Evolutionary conservation across 1,140 invertebrate species (phyloP), one percentile per base, ranked within the genome.

Genomic region (Solenopsis invicta): DNA sequence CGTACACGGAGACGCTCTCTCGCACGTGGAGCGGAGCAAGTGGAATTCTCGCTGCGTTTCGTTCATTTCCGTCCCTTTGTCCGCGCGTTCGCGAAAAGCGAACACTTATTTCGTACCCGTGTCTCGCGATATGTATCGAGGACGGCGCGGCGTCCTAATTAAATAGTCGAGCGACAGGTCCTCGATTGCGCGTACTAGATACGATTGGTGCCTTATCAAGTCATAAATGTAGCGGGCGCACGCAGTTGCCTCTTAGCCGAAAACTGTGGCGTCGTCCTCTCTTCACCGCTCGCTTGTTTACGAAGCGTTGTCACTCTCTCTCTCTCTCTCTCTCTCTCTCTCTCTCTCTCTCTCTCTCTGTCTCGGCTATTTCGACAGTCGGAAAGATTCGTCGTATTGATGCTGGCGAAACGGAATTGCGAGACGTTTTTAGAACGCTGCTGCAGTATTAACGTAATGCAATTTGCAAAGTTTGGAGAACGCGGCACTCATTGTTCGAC

Each of bases 31-130:
- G 71, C 81, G 48, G 56, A 59, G 81, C 82, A 77, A 88, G 87
- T 86, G 74, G 56, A 88, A 78, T 75, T 52, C 76, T 50, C 71
- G 24, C 52, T 62, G 64, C 45, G 69, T 54, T 72, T 59, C 80
- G 74, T 88, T 89, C 86, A 80, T 88, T 81, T 81, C 62, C 71
- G 37, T 48, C 41, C 52, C 54, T 74, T 77, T 82, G 69, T 85
- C 13, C 21, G 64, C 29, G 41, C 62, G 61, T 24, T 56, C 69
- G 50, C 50, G 72, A 75, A 72, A 71, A 45, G 54, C 59, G 29
- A 41, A 9, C 48, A 72, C n/a, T 59, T 87, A 87, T 52, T 85
- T 87, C 61, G 62, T 61, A 76, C 69, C 41, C 64, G 13, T 62
- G 41, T 77, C 61, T 78, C 12, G 50, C 76, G 76, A 37, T 71